A percentile compares a stretch with the other conserved stretches of the same genome.
Conservation (phyloP, 2,113 vertebrate species). For the Sula dactylatra region DNA sequence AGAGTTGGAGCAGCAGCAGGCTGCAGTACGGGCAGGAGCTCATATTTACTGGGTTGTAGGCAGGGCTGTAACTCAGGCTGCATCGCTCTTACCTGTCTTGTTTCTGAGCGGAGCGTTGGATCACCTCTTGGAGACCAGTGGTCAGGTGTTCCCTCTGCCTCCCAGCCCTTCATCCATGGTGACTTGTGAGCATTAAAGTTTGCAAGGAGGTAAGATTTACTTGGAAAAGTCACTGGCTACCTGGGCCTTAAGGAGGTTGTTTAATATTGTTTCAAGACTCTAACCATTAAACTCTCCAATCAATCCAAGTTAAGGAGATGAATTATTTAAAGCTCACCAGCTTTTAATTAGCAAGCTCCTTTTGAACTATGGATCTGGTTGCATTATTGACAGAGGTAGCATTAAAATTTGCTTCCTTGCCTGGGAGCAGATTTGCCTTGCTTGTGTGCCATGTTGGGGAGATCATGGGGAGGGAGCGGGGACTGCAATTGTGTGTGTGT, state of each 20-base stretch:
- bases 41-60: not conserved
- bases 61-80: not conserved
- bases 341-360: slow-evolving; percentile 99
- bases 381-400: slow-evolving; percentile 91
- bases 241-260: slow-evolving; percentile 84
- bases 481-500: not conserved
- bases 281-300: slow-evolving; percentile 94
- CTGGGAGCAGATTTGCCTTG: slow-evolving; percentile 48
- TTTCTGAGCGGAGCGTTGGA: not conserved
- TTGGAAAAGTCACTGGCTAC: slow-evolving; percentile 50
- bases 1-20: not conserved
- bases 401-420: slow-evolving; percentile 71
- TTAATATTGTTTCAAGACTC: slow-evolving; percentile 97
- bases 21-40: not conserved
- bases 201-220: slow-evolving; percentile 25
- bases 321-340: slow-evolving; percentile 98
- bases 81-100: not conserved
- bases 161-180: not conserved
- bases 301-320: slow-evolving; percentile 99
- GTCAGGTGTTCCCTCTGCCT: not conserved
- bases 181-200: slow-evolving; percentile 20
- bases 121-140: not conserved
- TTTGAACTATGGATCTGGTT: slow-evolving; percentile 94
- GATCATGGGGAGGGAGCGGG: not conserved
- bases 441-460: not conserved